phyloP scores from a whole-genome alignment of 2,888 invertebrate genomes.

The Limnephilus marmoratus region DNA sequence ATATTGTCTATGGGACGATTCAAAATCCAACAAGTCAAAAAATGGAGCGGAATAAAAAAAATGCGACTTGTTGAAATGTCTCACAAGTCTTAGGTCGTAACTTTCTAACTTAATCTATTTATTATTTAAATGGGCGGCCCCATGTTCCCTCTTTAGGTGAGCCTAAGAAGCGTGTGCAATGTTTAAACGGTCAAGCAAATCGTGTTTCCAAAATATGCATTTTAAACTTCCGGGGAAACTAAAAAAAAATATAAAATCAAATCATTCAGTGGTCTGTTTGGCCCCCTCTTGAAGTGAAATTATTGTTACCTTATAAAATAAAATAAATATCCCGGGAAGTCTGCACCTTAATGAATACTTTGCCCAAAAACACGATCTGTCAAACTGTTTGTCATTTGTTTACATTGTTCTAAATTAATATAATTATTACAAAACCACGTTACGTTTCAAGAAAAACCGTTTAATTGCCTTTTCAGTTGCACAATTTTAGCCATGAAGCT shows the following conservation, averaged over 20 bases:
- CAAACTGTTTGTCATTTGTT: conserved; percentile 58
- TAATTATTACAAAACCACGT: conserved; percentile 36
- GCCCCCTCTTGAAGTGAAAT: background rate
- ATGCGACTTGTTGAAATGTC: conserved; percentile 30
- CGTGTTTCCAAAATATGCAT: conserved; percentile 76
- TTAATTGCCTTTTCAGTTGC: conserved; percentile 39
- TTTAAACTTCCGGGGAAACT: conserved; percentile 30
- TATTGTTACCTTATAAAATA: conserved; percentile 39
- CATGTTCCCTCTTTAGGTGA: conserved; percentile 42
- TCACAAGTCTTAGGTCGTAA: conserved; percentile 39
- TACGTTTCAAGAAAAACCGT: conserved; percentile 50
- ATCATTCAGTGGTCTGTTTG: conserved; percentile 1
- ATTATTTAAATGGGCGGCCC: conserved; percentile 53
- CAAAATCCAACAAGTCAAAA: conserved; percentile 18
- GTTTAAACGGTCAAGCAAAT: conserved; percentile 74
- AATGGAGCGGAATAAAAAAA: conserved; percentile 53
- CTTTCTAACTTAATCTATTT: conserved; percentile 60
- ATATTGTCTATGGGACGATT: background rate
- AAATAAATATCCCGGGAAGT: conserved; percentile 23
- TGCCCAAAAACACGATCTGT: conserved; percentile 61
- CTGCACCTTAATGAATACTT: conserved; percentile 59
- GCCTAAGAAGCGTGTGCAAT: conserved; percentile 72
- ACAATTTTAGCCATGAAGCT: conserved; percentile 17
- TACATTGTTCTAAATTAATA: conserved; percentile 48
- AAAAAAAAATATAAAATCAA: conserved; percentile 52